Evolutionary conservation across 2,888 invertebrate genomes (phyloP).

Genomic region (Chloroclystis v-ata): DNA sequence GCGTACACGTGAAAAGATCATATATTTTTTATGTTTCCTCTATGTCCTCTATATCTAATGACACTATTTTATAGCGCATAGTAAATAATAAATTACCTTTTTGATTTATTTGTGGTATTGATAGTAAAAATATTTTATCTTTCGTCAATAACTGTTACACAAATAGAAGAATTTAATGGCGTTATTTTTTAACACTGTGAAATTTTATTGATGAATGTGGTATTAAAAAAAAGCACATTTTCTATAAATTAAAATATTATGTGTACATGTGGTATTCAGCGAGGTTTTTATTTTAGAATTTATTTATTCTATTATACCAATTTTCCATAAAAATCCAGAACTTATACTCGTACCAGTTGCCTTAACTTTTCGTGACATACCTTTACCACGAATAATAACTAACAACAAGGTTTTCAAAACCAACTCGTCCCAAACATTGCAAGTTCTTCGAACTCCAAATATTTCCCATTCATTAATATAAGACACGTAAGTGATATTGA

Average conservation of each 20-base stretch:
- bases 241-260: too few species aligned
- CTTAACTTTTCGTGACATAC: too few species aligned
- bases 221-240: not conserved
- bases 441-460: not conserved
- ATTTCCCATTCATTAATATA: constrained; percentile 8
- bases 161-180: constrained; percentile 11
- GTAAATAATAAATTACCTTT: constrained; percentile 61
- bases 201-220: not conserved
- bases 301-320: too few species aligned
- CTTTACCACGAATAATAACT: too few species aligned
- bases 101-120: constrained; percentile 57
- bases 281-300: too few species aligned
- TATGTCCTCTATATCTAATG: constrained; percentile 44
- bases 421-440: too few species aligned
- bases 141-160: constrained; percentile 20
- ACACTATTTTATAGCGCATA: constrained; percentile 58
- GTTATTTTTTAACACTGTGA: not conserved
- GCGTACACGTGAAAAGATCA: constrained; percentile 66
- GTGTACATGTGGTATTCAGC: too few species aligned
- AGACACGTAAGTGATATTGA: constrained; percentile 15
- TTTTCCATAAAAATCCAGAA: too few species aligned
- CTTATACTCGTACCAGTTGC: too few species aligned
- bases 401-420: too few species aligned
- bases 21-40: constrained; percentile 71
- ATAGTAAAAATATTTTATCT: constrained; percentile 28